Conservation (phyloP, 2,797 vertebrate species). For the Adrianichthys oophorus region DNA sequence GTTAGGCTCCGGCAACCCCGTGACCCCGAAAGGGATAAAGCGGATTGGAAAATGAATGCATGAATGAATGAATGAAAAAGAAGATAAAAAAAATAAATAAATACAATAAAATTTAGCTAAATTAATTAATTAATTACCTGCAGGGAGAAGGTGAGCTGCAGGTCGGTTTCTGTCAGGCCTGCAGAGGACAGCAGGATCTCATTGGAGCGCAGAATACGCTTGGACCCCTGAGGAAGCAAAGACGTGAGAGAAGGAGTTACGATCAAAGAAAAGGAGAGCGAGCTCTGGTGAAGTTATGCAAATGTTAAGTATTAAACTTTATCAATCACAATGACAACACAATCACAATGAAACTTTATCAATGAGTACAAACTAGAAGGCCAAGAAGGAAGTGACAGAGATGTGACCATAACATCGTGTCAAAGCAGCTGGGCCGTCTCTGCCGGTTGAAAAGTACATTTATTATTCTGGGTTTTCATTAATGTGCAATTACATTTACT, state of each 20-base stretch:
- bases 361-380: constrained; percentile 6
- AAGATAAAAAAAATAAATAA: too few relatives aligned
- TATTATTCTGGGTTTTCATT: too few relatives aligned
- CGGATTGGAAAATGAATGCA: too few relatives aligned
- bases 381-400: not conserved
- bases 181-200: constrained; percentile 87
- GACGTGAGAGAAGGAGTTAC: constrained; percentile 8
- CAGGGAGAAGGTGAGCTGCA: constrained; percentile 90
- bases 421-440: not conserved
- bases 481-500: too few relatives aligned
- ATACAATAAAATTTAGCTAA: too few relatives aligned
- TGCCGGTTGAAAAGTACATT: too few relatives aligned
- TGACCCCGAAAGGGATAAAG: too few relatives aligned
- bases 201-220: constrained; percentile 90
- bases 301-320: constrained; percentile 37
- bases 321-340: constrained; percentile 46
- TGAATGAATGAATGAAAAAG: too few relatives aligned
- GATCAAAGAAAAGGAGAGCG: constrained; percentile 5
- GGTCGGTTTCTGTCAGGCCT: constrained; percentile 87
- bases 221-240: constrained; percentile 83
- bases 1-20: too few relatives aligned
- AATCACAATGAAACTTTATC: too few relatives aligned
- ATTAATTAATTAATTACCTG: too few relatives aligned
- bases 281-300: constrained; percentile 7
- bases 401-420: not conserved